A percentile compares a stretch with the other conserved stretches of the same genome.
Conservation (phyloP, 2,113 vertebrate genomes). For the Calonectris borealis region DNA sequence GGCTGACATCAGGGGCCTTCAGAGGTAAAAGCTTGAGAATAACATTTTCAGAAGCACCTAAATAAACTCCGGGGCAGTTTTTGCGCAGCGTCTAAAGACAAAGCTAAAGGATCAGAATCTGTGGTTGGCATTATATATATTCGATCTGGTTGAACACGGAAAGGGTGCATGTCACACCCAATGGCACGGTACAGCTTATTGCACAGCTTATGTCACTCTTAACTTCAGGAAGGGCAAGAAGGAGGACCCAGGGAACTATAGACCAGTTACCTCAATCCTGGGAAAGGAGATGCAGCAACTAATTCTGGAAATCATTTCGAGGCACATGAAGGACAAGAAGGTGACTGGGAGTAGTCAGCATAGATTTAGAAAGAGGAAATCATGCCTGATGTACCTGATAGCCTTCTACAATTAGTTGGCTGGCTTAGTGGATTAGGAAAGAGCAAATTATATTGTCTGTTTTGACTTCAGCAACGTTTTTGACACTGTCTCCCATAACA, state of each 20-base stretch:
- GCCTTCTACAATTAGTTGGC: neutral
- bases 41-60: neutral
- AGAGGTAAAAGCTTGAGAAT: neutral
- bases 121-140: neutral
- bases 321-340: neutral
- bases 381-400: neutral
- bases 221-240: neutral
- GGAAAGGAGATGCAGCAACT: neutral
- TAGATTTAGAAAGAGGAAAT: neutral
- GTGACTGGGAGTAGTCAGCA: neutral
- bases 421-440: neutral
- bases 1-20: neutral
- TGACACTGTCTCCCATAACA: neutral
- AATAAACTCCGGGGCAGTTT: neutral
- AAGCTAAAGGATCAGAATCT: neutral
- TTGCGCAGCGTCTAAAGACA: neutral
- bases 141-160: neutral
- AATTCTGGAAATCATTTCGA: neutral
- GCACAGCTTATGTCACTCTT: neutral
- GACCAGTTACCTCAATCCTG: neutral
- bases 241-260: neutral
- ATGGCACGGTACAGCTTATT: neutral
- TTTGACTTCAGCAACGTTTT: neutral
- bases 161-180: accelerated
- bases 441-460: neutral